Percentiles rank a stretch among this genome's conserved stretches.
Evolutionary conservation across 2,888 invertebrate species (phyloP).

Genomic region (Sympetrum striolatum): DNA sequence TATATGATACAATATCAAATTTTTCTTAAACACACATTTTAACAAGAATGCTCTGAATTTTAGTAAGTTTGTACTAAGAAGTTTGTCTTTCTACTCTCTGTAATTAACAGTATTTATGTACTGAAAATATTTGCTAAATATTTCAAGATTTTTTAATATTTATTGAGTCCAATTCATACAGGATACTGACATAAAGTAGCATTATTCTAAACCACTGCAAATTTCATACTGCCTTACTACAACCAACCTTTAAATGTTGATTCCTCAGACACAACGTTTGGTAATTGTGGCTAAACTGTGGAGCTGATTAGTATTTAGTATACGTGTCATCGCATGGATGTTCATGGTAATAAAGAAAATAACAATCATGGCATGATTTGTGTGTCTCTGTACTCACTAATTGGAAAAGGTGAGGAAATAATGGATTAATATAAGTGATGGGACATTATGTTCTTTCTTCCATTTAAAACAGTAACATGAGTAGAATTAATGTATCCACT

Average conservation of each 20-base stretch:
- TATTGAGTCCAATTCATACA: not conserved
- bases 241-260: slow-evolving; percentile 11
- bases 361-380: slow-evolving; percentile 39
- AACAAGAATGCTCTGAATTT: too few relatives aligned
- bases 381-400: slow-evolving; percentile 12
- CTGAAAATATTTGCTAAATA: not conserved
- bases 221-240: not conserved
- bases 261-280: not conserved
- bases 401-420: slow-evolving; percentile 17
- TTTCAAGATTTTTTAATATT: not conserved
- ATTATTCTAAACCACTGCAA: not conserved
- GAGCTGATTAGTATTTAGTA: slow-evolving; percentile 18
- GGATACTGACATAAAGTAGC: not conserved
- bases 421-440: not conserved
- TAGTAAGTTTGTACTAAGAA: too few relatives aligned
- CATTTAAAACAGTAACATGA: too few relatives aligned
- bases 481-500: too few relatives aligned
- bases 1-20: too few relatives aligned
- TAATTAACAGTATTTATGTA: too few relatives aligned
- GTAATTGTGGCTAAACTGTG: slow-evolving; percentile 12
- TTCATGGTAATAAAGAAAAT: slow-evolving; percentile 16
- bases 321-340: slow-evolving; percentile 39
- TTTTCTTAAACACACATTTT: too few relatives aligned
- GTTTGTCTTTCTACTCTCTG: too few relatives aligned
- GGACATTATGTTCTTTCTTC: too few relatives aligned